Base-by-base conservation (phyloP, 2,888 invertebrate species). In the Rhagium mordax region DNA sequence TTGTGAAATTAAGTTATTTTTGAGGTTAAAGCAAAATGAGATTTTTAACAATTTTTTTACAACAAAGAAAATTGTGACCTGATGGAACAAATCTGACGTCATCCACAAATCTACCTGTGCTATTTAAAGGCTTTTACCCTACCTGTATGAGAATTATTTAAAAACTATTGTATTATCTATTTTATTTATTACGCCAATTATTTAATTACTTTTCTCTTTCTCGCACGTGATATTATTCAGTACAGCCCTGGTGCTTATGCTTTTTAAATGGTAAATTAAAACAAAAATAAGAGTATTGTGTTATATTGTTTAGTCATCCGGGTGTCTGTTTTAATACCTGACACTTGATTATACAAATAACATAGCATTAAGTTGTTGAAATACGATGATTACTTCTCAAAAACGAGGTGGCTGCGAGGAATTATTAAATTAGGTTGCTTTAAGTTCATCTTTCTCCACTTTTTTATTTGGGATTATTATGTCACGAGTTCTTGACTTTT, bases 321-420 rank as follows among this genome's bases (percentile, higher is more conserved):
- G 78, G 81, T 83, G 84, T 84, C 83, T 84, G 82, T 84, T 83
- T 84, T 83, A 83, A 80, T 72, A 80, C 81, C 76, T 83, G 83
- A 84, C 84, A 82, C 79, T 81, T 83, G 81, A 84, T 84, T 84
- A 83, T 82, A 81, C 79, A 83, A 84, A 84, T 84, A 83, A 83
- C 82, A 81, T 83, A 77, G 79, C 77, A 84, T 84, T 83, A 83
- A 80, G 81, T 78, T 79, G 80, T 80, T 80, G 78, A 62, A 70
- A 72, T 61, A 27, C 18, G 24, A 60, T 21, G 66, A 60, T 60
- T 67, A 53, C 51, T 60, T 72, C 60, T 53, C 33, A 29, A 68
- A 72, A 24, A 66, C 64, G 70, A 71, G 73, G 65, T 67, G 74
- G 27, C 73, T 68, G 61, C 41, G 66, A 60, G 64, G 67, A 70